phyloP scores from a whole-genome alignment of 2,888 invertebrate species.

The Dromius quadrimaculatus region DNA sequence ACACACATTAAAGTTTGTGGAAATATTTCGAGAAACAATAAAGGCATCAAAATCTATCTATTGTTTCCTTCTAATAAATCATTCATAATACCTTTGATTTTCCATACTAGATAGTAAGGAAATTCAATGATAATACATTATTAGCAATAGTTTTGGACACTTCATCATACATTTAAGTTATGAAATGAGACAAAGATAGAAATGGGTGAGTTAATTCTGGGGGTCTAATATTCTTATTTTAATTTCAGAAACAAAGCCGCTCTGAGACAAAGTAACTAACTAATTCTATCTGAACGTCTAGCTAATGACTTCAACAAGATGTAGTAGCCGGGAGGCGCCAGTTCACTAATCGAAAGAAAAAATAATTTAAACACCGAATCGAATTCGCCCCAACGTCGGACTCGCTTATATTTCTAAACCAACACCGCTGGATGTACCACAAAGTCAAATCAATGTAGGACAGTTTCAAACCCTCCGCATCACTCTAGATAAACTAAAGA shows the following conservation, averaged over 20 bases:
- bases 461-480: background rate
- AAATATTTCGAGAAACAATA: too few relatives aligned
- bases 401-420: constrained; percentile 47
- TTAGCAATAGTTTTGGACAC: too few relatives aligned
- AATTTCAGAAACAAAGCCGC: constrained; percentile 25
- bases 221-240: constrained; percentile 20
- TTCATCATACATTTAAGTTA: too few relatives aligned
- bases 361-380: constrained; percentile 52
- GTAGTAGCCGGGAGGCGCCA: constrained; percentile 50
- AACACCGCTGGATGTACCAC: constrained; percentile 40
- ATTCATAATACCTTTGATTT: too few relatives aligned
- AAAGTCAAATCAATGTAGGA: constrained; percentile 17
- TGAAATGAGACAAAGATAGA: too few relatives aligned
- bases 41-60: too few relatives aligned
- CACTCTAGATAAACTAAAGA: background rate
- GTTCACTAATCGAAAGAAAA: constrained; percentile 50
- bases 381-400: constrained; percentile 45
- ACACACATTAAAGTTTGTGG: too few relatives aligned
- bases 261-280: constrained; percentile 42
- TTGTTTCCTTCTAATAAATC: too few relatives aligned
- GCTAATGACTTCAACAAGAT: constrained; percentile 44
- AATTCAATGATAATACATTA: too few relatives aligned
- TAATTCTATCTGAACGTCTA: constrained; percentile 24
- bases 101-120: too few relatives aligned
- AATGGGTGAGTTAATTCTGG: too few relatives aligned